Evolutionary conservation across 1,140 invertebrate genomes (phyloP).

Genomic region (Heliconius himera): DNA sequence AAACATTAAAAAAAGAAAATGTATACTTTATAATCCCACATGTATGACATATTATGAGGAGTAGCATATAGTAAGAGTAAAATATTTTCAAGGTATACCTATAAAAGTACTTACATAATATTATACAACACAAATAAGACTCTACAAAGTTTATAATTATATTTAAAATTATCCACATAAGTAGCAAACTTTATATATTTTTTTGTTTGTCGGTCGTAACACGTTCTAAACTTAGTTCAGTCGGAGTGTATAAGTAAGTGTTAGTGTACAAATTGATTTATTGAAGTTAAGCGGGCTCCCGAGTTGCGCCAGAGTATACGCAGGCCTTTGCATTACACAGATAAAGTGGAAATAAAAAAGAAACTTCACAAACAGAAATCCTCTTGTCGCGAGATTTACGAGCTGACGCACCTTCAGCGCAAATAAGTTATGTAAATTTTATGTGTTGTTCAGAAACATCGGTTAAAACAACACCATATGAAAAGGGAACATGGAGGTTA

Average conservation of each 20-base stretch:
- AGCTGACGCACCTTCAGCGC: constrained; percentile 70
- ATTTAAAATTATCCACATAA: constrained; percentile 4
- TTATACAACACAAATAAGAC: not conserved
- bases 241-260: constrained; percentile 73
- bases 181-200: constrained; percentile 48
- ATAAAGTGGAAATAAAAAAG: constrained; percentile 80
- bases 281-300: constrained; percentile 74
- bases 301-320: constrained; percentile 76
- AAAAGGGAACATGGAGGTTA: not conserved
- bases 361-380: constrained; percentile 80
- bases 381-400: constrained; percentile 80
- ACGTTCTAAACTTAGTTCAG: constrained; percentile 58
- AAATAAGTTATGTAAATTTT: constrained; percentile 78
- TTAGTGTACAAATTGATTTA: constrained; percentile 81
- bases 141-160: not conserved
- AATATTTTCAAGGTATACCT: no score
- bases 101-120: no score
- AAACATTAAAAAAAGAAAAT: no score
- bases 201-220: constrained; percentile 54
- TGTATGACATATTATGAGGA: no score
- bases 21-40: no score
- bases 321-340: constrained; percentile 74
- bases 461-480: constrained; percentile 16
- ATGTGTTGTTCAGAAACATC: constrained; percentile 45
- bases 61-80: no score